phyloP scores from a whole-genome alignment of 2,113 vertebrate species.

The Stictonetta naevosa region DNA sequence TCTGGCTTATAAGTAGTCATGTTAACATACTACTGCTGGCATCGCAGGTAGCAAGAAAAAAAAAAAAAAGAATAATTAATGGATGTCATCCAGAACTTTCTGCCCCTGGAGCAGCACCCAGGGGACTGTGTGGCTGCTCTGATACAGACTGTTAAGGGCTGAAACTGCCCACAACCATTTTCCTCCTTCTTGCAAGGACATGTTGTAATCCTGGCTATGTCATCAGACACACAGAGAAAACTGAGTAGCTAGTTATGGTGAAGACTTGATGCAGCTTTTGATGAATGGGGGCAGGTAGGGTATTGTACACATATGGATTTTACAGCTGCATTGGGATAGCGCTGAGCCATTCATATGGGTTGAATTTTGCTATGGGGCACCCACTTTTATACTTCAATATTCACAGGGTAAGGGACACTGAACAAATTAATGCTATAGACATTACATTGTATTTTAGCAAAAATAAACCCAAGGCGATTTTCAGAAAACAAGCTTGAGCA shows the following conservation, averaged over 20 bases:
- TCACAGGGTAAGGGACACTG: neutral
- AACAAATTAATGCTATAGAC: slow-evolving; percentile 7
- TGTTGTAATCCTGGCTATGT: neutral
- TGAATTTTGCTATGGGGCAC: neutral
- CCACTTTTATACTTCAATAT: neutral
- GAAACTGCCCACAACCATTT: neutral
- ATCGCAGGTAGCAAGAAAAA: neutral
- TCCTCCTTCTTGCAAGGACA: neutral
- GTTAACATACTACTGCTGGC: neutral
- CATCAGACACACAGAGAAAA: neutral
- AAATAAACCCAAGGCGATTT: slow-evolving; percentile 42
- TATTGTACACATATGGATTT: neutral
- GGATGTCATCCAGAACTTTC: neutral
- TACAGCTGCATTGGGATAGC: neutral
- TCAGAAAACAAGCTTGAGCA: slow-evolving; percentile 50
- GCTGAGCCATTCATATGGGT: neutral
- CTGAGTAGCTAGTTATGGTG: accelerated
- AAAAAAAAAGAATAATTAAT: neutral
- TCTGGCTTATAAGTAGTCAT: neutral
- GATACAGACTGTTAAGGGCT: neutral
- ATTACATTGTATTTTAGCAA: slow-evolving; percentile 14
- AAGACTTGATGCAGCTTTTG: neutral
- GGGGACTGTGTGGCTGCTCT: accelerated
- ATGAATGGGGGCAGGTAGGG: neutral
- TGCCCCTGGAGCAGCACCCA: neutral